Conservation (phyloP, 2,797 vertebrate species). For the Coreius guichenoti region DNA sequence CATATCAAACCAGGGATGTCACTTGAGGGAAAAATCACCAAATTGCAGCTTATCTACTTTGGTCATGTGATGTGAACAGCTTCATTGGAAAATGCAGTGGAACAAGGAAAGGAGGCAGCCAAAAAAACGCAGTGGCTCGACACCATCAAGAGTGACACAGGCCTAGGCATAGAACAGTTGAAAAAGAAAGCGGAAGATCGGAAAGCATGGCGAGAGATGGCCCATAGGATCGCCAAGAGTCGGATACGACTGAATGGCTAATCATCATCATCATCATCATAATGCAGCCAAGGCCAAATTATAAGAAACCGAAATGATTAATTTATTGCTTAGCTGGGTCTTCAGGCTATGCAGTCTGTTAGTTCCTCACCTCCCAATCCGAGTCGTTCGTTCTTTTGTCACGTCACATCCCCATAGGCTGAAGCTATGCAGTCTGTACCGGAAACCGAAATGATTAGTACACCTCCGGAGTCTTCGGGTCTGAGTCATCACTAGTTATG, state of each 20-base stretch:
- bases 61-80: not conserved
- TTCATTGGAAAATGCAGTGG: not conserved
- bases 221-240: not conserved
- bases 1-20: not conserved
- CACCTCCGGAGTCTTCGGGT: too few species aligned
- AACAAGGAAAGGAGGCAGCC: not conserved
- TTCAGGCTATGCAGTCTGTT: too few species aligned
- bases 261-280: not conserved
- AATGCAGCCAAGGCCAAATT: too few species aligned
- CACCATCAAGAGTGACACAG: constrained; percentile 8
- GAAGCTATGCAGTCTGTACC: too few species aligned
- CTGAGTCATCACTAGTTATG: too few species aligned
- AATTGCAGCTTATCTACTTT: not conserved
- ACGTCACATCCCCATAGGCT: too few species aligned
- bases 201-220: not conserved
- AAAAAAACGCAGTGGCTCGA: not conserved
- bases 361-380: too few species aligned
- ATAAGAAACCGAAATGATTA: too few species aligned
- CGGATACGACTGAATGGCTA: not conserved
- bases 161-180: not conserved
- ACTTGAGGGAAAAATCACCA: not conserved
- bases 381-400: too few species aligned
- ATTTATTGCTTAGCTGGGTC: too few species aligned
- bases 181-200: not conserved
- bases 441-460: too few species aligned